These are phyloP conservation scores for Ceuthmochares aereus DNA, from an alignment of 2,113 vertebrate species.

Conservation along the genomic window DNA sequence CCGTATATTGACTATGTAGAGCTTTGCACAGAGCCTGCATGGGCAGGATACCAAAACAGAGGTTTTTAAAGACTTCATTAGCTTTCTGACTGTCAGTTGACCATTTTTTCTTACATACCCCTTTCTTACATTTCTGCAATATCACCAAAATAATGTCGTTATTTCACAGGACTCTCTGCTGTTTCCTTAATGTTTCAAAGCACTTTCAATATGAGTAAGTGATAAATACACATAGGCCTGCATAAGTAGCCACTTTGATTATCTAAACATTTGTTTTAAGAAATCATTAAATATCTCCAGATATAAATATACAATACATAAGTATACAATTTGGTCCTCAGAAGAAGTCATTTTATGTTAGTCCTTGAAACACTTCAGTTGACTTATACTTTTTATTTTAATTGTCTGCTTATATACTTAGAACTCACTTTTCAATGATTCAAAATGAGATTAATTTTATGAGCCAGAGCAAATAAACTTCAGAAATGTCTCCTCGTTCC, in stretches of 20 bases:
- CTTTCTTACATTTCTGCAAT: background rate
- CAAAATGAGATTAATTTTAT: background rate
- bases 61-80: background rate
- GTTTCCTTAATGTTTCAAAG: background rate
- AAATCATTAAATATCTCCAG: background rate
- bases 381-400: background rate
- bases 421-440: background rate
- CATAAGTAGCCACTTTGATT: background rate
- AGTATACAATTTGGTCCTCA: background rate
- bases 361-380: background rate
- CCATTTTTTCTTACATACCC: background rate
- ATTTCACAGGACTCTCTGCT: background rate
- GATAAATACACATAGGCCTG: background rate
- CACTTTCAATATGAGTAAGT: background rate
- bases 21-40: background rate
- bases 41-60: background rate
- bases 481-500: background rate
- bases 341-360: background rate
- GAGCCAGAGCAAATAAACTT: background rate
- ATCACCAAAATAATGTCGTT: background rate
- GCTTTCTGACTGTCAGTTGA: background rate
- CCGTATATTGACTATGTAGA: background rate
- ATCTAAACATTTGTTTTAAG: background rate
- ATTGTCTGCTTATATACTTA: background rate
- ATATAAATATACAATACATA: background rate